phyloP scores from a whole-genome alignment of 2,888 invertebrate species.

The Agrochola lota region DNA sequence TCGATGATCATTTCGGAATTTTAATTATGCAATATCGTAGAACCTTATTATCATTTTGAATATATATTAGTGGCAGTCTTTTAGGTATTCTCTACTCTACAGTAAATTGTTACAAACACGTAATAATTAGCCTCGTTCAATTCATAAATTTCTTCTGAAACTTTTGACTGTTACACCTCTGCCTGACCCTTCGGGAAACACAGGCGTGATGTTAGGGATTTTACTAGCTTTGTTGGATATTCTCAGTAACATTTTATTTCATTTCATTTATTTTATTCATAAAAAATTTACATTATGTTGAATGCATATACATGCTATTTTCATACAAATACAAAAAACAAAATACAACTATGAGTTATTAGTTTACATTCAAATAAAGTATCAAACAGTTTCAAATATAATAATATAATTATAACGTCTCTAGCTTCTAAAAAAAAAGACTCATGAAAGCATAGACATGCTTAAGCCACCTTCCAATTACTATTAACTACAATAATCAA shows the following conservation, averaged over 20 bases:
- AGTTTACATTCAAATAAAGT: no score
- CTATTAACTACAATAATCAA: slow-evolving; percentile 20
- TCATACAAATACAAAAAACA: no score
- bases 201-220: no score
- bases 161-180: background rate
- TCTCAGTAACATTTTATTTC: no score
- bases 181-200: no score
- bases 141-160: background rate
- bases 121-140: background rate
- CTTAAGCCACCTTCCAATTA: background rate
- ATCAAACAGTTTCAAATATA: no score
- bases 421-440: no score
- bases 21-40: background rate
- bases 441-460: background rate
- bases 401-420: no score
- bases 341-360: no score
- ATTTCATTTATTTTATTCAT: no score
- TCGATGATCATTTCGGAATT: background rate
- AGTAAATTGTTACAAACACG: background rate
- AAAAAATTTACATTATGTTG: no score
- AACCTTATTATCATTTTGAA: background rate
- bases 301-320: no score
- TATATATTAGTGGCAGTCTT: background rate
- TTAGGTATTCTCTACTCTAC: background rate
- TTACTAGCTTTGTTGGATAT: background rate